Evolutionary conservation across 2,113 vertebrate genomes (phyloP), one percentile per base, ranked within the genome.

Genomic region (Stercorarius parasiticus): DNA sequence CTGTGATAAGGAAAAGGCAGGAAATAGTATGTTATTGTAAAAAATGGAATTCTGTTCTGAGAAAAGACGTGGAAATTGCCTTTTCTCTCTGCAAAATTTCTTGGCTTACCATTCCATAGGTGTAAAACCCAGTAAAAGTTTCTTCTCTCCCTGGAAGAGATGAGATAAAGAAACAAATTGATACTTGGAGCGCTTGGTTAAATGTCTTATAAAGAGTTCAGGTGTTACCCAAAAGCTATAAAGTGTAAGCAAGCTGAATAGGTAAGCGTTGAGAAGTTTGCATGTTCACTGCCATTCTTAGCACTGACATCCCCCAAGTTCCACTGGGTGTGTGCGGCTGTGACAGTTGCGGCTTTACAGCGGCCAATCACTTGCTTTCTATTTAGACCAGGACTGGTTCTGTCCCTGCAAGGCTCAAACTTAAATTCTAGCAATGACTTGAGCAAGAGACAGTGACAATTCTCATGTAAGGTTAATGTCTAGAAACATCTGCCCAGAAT

Each of bases 301-400:
- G 32, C 0, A 0, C 6, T 55, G 72, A 21, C 36, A 5, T 20
- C 11, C 11, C 3, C 34, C 0, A 0, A 3, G 47, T 9, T 19
- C 26, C 53, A 25, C 1, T 7, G 29, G 32, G 30, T 9, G 32
- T 9, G 34, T 29, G 53, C 26, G 50, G 5, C 76, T 55, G 14
- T 10, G 34, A 10, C 45, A 47, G 52, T 3, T 7, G 0, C 2
- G 8, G 47, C 58, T 70, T 30, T 47, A 23, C 56, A 52, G 26
- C 0, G 0, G 0, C n/a, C 29, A 5, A 2, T 13, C 0, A 0
- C 2, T 29, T 66, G 30, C n/a, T 79, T 70, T 13, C 14, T 5
- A 1, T 21, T 79, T 32, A 69, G 8, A 23, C 20, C 30, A 64
- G 8, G 21, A 11, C 32, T 49, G 9, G 64, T 64, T 27, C 69